These are phyloP conservation scores for Diarsia rubi DNA, from an alignment of 2,888 invertebrate genomes.

Conservation along the genomic window DNA sequence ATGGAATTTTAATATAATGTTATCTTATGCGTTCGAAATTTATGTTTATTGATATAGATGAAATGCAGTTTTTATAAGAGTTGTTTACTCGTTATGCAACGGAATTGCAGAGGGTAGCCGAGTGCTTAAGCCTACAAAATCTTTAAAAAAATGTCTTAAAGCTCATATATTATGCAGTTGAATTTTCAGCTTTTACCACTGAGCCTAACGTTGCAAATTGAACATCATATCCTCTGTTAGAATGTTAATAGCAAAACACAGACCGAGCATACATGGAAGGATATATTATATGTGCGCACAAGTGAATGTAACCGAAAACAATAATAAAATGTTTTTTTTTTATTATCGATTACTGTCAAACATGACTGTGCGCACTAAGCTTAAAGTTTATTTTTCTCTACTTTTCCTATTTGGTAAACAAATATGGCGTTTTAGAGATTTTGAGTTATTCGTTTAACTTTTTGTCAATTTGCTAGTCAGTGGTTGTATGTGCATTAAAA, in stretches of 20 bases:
- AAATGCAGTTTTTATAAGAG: background rate
- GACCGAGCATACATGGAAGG: constrained; percentile 8
- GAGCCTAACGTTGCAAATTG: background rate
- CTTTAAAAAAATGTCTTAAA: background rate
- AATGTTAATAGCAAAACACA: constrained; percentile 29
- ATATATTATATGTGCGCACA: constrained; percentile 17
- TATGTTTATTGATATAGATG: background rate
- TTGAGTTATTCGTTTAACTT: background rate
- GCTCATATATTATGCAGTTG: background rate
- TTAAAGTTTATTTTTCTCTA: constrained; percentile 23
- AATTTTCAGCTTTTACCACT: background rate
- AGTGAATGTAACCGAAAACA: background rate
- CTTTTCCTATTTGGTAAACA: constrained; percentile 17
- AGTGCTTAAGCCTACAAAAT: background rate
- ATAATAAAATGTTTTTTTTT: background rate
- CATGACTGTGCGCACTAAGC: constrained; percentile 11
- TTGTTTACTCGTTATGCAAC: background rate
- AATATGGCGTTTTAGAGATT: background rate
- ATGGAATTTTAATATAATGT: background rate
- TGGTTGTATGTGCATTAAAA: background rate
- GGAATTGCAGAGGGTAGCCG: background rate
- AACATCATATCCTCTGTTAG: background rate
- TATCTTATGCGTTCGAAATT: background rate
- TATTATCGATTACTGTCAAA: background rate
- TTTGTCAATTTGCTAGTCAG: background rate